A percentile compares a stretch with the other conserved stretches of the same genome.
Conservation (phyloP, 2,113 vertebrate species). For the Notothenia rossii region DNA sequence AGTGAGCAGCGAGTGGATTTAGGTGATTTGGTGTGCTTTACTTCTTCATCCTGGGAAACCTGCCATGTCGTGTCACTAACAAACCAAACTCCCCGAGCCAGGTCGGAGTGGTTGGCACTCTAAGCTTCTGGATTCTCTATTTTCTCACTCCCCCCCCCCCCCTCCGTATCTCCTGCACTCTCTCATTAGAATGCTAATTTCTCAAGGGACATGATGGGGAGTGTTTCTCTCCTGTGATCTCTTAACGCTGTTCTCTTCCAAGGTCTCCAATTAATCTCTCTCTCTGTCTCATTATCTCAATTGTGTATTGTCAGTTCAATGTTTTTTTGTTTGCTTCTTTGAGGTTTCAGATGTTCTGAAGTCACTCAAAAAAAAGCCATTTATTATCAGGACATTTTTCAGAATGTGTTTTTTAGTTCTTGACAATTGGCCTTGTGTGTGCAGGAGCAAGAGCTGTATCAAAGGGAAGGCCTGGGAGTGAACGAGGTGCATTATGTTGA, state of each 20-base stretch:
- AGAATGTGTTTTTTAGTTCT: not conserved
- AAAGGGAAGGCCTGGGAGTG: constrained; percentile 95
- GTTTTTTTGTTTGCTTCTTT: constrained; percentile 13
- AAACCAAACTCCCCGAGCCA: constrained; percentile 23
- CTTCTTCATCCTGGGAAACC: constrained; percentile 42
- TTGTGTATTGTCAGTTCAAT: constrained; percentile 22
- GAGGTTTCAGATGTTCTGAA: constrained; percentile 1
- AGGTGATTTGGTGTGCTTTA: constrained; percentile 25
- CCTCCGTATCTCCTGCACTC: constrained; percentile 21
- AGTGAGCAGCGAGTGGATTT: constrained; percentile 48
- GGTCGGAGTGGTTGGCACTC: constrained; percentile 13
- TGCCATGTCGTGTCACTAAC: constrained; percentile 34
- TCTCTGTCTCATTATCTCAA: constrained; percentile 43
- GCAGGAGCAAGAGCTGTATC: constrained; percentile 98
- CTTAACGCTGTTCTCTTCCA: constrained; percentile 61
- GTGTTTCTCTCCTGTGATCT: constrained; percentile 68
- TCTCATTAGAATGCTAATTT: constrained; percentile 74
- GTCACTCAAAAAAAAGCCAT: not conserved
- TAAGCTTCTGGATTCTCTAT: constrained; percentile 20
- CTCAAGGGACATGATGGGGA: constrained; percentile 58
- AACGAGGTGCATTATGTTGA: constrained; percentile 99
- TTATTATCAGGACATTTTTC: not conserved
- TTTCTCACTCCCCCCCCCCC: constrained; percentile 22
- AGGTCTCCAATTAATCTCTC: constrained; percentile 58
- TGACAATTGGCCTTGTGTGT: constrained; percentile 42